Percentiles rank a stretch among this genome's conserved stretches.
Evolutionary conservation across 2,113 vertebrate species (phyloP).

Genomic region (Protobothrops flavoviridis): DNA sequence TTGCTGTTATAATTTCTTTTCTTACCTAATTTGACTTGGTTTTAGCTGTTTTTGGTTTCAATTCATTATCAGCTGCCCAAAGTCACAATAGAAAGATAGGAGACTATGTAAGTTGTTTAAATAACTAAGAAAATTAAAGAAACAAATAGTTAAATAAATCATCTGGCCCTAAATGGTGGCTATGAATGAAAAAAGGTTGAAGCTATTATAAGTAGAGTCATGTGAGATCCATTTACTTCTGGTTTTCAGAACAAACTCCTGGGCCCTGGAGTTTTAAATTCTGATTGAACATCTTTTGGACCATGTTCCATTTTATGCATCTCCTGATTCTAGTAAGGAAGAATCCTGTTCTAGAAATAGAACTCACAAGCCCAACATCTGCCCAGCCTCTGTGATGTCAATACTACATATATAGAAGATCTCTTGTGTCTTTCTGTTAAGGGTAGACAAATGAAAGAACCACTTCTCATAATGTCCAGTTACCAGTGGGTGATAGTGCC

Average conservation of each 20-base stretch:
- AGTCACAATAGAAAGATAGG: background rate
- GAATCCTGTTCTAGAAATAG: background rate
- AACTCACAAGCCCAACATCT: background rate
- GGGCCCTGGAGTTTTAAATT: background rate
- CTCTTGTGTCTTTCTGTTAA: background rate
- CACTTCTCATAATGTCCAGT: background rate
- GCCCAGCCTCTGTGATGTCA: background rate
- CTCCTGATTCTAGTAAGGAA: background rate
- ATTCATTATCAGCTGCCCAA: background rate
- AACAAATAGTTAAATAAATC: background rate
- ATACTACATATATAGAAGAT: background rate
- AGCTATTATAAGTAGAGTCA: background rate
- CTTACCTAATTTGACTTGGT: background rate
- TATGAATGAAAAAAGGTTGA: background rate
- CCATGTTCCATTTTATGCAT: background rate
- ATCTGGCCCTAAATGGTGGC: background rate
- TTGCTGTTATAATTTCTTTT: background rate
- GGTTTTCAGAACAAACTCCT: background rate
- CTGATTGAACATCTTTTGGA: background rate
- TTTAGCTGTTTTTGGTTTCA: background rate
- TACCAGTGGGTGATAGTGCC: background rate
- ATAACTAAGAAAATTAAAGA: background rate
- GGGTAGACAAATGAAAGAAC: background rate
- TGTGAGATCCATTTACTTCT: background rate
- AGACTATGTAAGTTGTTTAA: background rate